phyloP scores from a whole-genome alignment of 2,113 vertebrate species.

The Echinops telfairi region DNA sequence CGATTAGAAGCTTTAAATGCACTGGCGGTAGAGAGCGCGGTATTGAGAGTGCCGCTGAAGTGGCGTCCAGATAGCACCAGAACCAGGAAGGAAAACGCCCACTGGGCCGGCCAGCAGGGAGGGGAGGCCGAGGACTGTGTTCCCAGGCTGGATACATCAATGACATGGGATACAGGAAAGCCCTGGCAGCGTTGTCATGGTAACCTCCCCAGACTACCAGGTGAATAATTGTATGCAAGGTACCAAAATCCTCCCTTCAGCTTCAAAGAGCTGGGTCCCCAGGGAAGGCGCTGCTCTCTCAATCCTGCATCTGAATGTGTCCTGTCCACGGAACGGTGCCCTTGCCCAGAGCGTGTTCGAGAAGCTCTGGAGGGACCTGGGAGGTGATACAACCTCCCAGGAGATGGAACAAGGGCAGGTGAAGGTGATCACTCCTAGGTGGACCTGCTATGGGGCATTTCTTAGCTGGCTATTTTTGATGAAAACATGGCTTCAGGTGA shows the following conservation, averaged over 20 bases:
- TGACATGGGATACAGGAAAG: background rate
- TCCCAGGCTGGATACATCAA: background rate
- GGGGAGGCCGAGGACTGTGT: rapidly evolving
- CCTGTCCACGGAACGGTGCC: background rate
- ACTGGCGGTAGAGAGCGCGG: background rate
- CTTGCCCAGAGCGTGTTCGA: background rate
- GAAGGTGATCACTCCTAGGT: background rate
- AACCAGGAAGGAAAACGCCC: background rate
- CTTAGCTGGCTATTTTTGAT: background rate
- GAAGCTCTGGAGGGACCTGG: too few relatives aligned
- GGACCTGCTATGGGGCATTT: rapidly evolving
- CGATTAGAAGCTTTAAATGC: conserved; percentile 12
- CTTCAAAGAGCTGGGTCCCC: background rate
- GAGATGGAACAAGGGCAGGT: rapidly evolving
- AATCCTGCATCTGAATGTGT: background rate
- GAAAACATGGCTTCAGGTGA: background rate
- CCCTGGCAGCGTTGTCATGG: conserved; percentile 31
- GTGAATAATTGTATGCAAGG: conserved; percentile 56
- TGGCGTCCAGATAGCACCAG: background rate
- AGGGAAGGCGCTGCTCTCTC: background rate
- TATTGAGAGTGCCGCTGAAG: background rate
- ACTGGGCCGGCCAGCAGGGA: background rate
- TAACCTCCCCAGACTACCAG: conserved; percentile 53
- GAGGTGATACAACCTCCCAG: too few relatives aligned
- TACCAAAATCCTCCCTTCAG: background rate